Base-by-base conservation (phyloP, 2,113 vertebrate genomes). In the Pseudolaguvia tuberculata region DNA sequence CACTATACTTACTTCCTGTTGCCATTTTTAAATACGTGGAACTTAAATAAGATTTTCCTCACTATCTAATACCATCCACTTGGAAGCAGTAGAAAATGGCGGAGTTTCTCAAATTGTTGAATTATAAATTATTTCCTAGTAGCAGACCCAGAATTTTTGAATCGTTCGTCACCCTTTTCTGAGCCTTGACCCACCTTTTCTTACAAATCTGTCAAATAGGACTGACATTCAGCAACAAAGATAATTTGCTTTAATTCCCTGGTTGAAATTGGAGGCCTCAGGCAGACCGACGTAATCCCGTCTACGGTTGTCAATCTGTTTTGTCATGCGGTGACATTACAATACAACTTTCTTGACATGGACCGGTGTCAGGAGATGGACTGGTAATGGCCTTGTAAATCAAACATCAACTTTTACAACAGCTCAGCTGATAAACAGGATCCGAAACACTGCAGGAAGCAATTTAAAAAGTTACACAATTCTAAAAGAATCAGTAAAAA, bases 231-330 rank as follows among this genome's bases (percentile, higher is more conserved):
- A 84, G 85, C 88, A 88, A 89, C 85, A 89, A 85, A 88, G 86
- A 85, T 88, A 87, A 90, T 92, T 90, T 89, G 86, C 83, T 86
- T 84, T 88, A 87, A 87, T 89, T 88, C 86, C 87, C 85, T 79
- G 61, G 78, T 78, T 69, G 77, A 84, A 85, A 86, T 81, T 39
- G 35, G 84, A 84, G 86, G 82, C 85, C 83, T 82, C 83, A 88
- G 83, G 81, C 86, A 81, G 87, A 87, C 85, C 85, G 83, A 77
- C 77, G 81, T 86, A 88, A 90, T 89, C 86, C 80, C 79, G 72
- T 76, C 82, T 83, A 83, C 78, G 82, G 57, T 86, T 80, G 83
- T 85, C 86, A 86, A 82, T 81, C 82, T 79, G 86, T 83, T 87
- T 86, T 88, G 87, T 89, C 84, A 85, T 84, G 82, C 80, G 83